Evolutionary conservation across 2,797 vertebrate genomes (phyloP), one percentile per base, ranked within the genome.

Genomic region (Girardinus metallicus): DNA sequence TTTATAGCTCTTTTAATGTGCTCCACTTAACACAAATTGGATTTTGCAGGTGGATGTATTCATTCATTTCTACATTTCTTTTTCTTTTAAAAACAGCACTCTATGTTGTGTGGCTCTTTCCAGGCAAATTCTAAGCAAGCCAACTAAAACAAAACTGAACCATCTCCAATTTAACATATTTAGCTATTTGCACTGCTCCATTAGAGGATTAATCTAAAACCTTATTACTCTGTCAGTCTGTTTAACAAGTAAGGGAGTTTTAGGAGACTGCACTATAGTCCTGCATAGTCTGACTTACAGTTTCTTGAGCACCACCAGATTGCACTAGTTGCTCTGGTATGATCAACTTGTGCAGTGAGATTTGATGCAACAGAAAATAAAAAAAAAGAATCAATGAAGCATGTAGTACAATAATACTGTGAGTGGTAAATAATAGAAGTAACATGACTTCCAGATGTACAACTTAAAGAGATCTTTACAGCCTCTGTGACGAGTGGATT

Each of bases 161-260:
- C 75, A 47, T 46, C 43, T 80, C 75, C 70, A 83, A 47, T 81
- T 64, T 80, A 26, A 77, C 46, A 55, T 66, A 77, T 26, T 36
- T 41, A 81, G 72, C 55, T 79, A 80, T 83, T 85, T 77, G 87
- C 77, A 85, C 80, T 82, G 88, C 92, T 90, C 83, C 57, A 44
- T 83, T 41, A 77, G 16, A 80, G 78, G 87, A 64, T 79, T 86
- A 39, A 81, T 73, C 5, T 57, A 43, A 26, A 41, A 18, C 36
- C 29, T 29, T 79, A 62, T 26, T 36, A 34, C 3, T 75, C 39
- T n/a, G 55, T 83, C 77, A 80, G 78, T 18, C 4, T 51, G n/a
- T 3, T 60, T 31, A 73, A 26, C 21, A 68, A 11, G 46, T 5
- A 47, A 47, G 26, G 8, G 36, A 41, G 7, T 21, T 68, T 68